phyloP scores from a whole-genome alignment of 1,140 invertebrate species.

The Mamestra configurata region DNA sequence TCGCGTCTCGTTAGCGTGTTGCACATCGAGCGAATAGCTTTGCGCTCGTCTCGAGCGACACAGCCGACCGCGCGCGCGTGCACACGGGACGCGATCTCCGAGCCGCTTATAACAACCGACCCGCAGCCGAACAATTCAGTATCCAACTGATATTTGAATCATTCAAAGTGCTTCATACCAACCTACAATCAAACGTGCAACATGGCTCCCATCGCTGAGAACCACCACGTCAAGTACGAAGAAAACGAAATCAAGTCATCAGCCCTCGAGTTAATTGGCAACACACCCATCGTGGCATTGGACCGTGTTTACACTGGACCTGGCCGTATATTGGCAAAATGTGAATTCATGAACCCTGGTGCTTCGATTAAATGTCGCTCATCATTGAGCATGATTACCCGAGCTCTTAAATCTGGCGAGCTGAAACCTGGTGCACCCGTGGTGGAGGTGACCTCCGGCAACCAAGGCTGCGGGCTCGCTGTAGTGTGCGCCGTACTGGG shows the following conservation, averaged over 20 bases:
- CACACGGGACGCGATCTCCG: slow-evolving; percentile 36
- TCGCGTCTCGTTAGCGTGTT: slow-evolving; percentile 10
- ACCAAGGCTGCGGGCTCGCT: no score
- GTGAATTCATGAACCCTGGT: no score
- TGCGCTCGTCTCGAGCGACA: not conserved
- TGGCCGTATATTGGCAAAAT: no score
- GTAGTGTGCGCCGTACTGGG: no score
- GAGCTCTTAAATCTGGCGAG: no score
- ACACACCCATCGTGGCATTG: no score
- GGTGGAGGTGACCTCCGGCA: no score
- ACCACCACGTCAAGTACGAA: slow-evolving; percentile 14
- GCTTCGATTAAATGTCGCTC: no score
- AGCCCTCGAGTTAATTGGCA: no score
- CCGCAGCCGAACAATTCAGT: slow-evolving; percentile 32
- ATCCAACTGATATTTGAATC: slow-evolving; percentile 10
- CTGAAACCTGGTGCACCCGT: no score
- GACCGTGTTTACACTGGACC: no score
- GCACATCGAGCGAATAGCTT: slow-evolving; percentile 15
- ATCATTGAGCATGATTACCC: no score
- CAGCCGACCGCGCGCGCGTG: not conserved
- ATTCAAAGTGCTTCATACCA: slow-evolving; percentile 16
- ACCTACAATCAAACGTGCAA: slow-evolving; percentile 53
- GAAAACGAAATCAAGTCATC: slow-evolving; percentile 77
- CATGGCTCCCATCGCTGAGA: slow-evolving; percentile 57
- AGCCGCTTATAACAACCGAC: not conserved